Conservation (phyloP, 2,797 vertebrate species). For the Lutjanus argentimaculatus region DNA sequence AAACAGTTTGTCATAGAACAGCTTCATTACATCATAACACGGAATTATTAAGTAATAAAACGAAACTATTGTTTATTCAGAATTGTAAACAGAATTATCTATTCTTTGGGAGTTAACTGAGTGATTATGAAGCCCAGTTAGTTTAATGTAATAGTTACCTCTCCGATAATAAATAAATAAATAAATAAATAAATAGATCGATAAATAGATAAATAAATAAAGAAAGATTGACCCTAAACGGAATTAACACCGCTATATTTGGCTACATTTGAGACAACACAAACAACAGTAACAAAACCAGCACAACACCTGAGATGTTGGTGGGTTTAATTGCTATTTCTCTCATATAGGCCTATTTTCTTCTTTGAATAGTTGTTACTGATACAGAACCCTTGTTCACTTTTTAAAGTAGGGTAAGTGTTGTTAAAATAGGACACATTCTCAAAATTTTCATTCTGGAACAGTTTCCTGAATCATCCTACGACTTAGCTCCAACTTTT, state of each 20-base stretch:
- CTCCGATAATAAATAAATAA: neutral
- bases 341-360: neutral
- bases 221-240: no score
- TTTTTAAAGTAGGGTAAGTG: no score
- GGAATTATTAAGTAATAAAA: neutral
- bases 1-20: neutral
- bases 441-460: no score
- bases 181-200: neutral
- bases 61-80: neutral
- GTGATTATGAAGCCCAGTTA: neutral
- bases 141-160: neutral
- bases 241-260: no score
- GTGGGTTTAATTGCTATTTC: neutral
- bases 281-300: no score
- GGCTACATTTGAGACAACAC: no score
- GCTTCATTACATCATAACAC: neutral
- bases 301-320: no score
- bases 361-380: neutral
- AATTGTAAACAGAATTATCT: neutral
- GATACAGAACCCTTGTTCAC: no score
- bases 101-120: neutral
- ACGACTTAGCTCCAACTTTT: no score
- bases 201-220: neutral
- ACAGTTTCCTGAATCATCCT: no score
- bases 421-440: no score